Evolutionary conservation across 23 tunicate genomes (phyloP).

Genomic region (Halocynthia roretzi): DNA sequence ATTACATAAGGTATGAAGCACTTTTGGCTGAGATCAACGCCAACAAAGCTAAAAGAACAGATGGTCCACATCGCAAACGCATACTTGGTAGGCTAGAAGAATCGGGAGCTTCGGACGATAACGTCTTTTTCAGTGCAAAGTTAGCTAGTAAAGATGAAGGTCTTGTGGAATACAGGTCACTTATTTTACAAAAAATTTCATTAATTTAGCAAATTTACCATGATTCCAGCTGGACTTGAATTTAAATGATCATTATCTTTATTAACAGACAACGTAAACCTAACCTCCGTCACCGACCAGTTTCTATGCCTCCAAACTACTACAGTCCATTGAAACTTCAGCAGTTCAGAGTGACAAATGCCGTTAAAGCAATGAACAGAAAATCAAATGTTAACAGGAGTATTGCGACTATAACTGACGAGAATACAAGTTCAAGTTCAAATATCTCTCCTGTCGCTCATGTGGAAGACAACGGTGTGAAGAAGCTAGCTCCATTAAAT

Average conservation of each 20-base stretch:
- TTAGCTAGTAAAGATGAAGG: neutral
- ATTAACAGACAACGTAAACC: neutral
- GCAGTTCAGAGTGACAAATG: conserved; percentile 1
- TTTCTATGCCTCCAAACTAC: conserved; percentile 87
- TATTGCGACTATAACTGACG: neutral
- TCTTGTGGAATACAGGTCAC: neutral
- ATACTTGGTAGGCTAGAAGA: conserved; percentile 9
- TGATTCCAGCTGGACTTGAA: too few relatives aligned
- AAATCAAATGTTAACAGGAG: neutral
- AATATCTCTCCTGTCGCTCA: conserved; percentile 19
- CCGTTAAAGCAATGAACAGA: neutral
- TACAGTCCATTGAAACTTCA: conserved; percentile 27
- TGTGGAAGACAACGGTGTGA: conserved; percentile 16
- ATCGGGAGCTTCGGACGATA: conserved; percentile 21
- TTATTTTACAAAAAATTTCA: too few relatives aligned
- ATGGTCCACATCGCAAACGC: neutral
- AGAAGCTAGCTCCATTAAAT: conserved; percentile 19
- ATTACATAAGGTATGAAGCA: conserved; percentile 8
- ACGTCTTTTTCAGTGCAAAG: conserved; percentile 1
- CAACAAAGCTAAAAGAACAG: conserved; percentile 6
- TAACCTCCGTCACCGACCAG: conserved; percentile 28
- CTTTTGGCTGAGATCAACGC: conserved; percentile 11
- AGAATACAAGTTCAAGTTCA: neutral
- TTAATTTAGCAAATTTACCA: too few relatives aligned
- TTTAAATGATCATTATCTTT: too few relatives aligned